phyloP scores from a whole-genome alignment of 2,888 invertebrate species.

The Drosophila fungiperda region DNA sequence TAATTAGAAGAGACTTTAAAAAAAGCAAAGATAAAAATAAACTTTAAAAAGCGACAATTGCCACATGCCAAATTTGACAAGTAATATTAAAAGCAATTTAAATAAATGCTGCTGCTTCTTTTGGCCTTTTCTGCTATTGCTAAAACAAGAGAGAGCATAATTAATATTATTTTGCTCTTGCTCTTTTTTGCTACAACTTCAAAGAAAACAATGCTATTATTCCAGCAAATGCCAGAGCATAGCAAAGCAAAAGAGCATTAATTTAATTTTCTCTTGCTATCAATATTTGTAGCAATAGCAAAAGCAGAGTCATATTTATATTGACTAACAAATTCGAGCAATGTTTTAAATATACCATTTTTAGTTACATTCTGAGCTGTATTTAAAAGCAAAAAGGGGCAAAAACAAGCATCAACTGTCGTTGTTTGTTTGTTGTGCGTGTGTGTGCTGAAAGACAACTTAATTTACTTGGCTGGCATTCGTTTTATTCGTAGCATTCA shows the following conservation, averaged over 20 bases:
- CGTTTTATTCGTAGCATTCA: slow-evolving; percentile 45
- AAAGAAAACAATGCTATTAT: neutral
- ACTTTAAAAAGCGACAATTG: neutral
- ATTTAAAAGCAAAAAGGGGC: slow-evolving; percentile 2
- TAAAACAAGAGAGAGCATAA: neutral
- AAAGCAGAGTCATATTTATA: neutral
- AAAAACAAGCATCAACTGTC: slow-evolving; percentile 30
- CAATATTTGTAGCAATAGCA: neutral
- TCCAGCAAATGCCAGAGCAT: too few species aligned
- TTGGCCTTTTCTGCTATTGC: neutral
- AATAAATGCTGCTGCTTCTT: too few species aligned
- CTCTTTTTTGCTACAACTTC: neutral
- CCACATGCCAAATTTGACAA: neutral
- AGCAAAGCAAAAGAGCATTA: too few species aligned
- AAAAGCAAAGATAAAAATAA: slow-evolving; percentile 13
- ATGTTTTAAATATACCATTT: neutral
- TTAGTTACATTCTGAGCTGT: neutral
- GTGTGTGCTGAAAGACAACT: slow-evolving; percentile 55
- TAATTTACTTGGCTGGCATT: slow-evolving; percentile 62
- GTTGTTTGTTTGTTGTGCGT: slow-evolving; percentile 13
- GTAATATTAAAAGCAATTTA: neutral
- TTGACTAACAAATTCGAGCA: neutral
- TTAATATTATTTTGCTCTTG: neutral
- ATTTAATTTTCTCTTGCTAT: neutral
- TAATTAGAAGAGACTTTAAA: slow-evolving; percentile 17